Evolutionary conservation across 2,888 invertebrate genomes (phyloP), one percentile per base, ranked within the genome.

Genomic region (Orgyia antiqua): DNA sequence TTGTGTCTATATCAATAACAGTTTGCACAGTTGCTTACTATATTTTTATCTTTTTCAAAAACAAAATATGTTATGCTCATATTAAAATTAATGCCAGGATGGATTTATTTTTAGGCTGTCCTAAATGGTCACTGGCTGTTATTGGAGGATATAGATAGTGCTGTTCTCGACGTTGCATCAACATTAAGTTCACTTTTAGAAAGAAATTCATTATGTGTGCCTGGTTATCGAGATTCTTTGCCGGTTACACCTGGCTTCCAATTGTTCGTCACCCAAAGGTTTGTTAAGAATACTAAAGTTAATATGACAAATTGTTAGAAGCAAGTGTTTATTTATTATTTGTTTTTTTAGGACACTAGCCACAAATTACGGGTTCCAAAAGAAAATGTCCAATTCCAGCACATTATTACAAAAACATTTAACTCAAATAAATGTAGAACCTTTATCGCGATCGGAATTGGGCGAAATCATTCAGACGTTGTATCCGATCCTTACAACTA

Each of bases 91-190:
- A n/a, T n/a, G n/a, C n/a, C n/a, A n/a, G n/a, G n/a, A n/a, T n/a
- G n/a, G n/a, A n/a, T n/a, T n/a, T n/a, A n/a, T n/a, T n/a, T n/a
- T n/a, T 65, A 93, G 90, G 96, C 96, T 28, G 94, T 96, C 3
- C 87, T 91, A 59, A 89, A 92, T 57, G 97, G 97, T 0, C 90
- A 93, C 58, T 99, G 99, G 98, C 74, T 99, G 13, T 84, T 99
- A 2, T 78, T 99, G 39, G 99, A 99, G 86, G 99, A 99, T 68
- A 91, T 99, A 27, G 98, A 99, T 68, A 91, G 92, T 39, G 98
- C 98, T 1, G 94, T 96, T 1, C 90, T 94, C 61, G 99, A 99
- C 70, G 96, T 99, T 0, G 92, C 95, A 0, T 94, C 97, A 0
- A 90, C 97, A 8, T 73, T 99, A 7, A 91, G 94, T 44, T 94